These are phyloP conservation scores for Ormyrus rosae DNA, from an alignment of 2,888 invertebrate genomes.

Conservation along the genomic window DNA sequence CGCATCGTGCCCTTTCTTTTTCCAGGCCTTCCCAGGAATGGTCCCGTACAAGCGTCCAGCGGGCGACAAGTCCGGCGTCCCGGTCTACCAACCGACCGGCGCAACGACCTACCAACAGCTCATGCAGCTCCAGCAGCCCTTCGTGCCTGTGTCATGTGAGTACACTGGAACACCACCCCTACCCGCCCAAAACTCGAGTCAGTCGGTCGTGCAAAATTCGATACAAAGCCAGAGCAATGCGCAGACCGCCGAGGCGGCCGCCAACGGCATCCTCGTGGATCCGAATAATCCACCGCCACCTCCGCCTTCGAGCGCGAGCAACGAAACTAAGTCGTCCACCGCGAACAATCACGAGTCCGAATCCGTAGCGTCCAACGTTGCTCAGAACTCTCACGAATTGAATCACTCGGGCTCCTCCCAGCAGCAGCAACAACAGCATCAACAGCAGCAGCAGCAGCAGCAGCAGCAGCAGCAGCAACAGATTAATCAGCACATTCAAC, in stretches of 20 bases:
- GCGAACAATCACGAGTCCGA: constrained; percentile 70
- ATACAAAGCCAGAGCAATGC: constrained; percentile 66
- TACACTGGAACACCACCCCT: constrained; percentile 86
- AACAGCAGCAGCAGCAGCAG: no score
- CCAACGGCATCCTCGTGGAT: constrained; percentile 73
- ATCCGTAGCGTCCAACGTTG: constrained; percentile 51
- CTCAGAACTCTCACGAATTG: constrained; percentile 74
- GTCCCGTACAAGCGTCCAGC: constrained; percentile 97
- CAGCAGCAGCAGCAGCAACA: constrained; percentile 2
- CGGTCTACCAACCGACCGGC: constrained; percentile 93
- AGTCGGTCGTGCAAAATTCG: constrained; percentile 71
- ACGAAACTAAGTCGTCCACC: constrained; percentile 61
- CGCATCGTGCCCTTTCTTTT: constrained; percentile 62
- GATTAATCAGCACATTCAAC: constrained; percentile 75
- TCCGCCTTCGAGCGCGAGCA: constrained; percentile 65
- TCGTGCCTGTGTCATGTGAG: constrained; percentile 99
- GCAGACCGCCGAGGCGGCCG: constrained; percentile 38
- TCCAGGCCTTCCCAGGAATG: constrained; percentile 95
- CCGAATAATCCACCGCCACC: constrained; percentile 74
- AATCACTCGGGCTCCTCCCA: constrained; percentile 70
- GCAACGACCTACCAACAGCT: constrained; percentile 95
- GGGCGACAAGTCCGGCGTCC: constrained; percentile 96
- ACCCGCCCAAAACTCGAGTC: constrained; percentile 76
- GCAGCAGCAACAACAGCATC: constrained; percentile 34
- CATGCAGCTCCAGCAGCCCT: constrained; percentile 96